Evolutionary conservation across 2,888 invertebrate species (phyloP), one percentile per base, ranked within the genome.

Genomic region (Isoperla grammatica): DNA sequence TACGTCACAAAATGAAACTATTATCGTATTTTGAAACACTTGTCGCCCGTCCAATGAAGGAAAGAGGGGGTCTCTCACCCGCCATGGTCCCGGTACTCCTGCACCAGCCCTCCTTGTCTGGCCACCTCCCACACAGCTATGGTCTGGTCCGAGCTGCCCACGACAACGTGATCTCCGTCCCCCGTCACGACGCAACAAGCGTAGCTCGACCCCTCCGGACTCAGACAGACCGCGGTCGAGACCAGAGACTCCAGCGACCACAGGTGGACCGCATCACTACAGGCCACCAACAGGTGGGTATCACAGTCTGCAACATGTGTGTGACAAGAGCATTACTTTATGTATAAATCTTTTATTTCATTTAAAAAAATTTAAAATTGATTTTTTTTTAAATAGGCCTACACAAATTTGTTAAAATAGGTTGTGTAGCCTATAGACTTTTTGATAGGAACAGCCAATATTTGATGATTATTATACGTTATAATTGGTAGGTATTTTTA

Each of bases 121-220:
- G 67, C 64, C 5, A 20, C 63, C 12, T 48, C 39, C 71, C 73
- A 76, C 58, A 78, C 72, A 45, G 70, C 72, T 23, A 79, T 71
- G n/a, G 69, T 72, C 48, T 74, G 72, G 59, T 71, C 71, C 3
- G 74, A 72, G 50, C 76, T 74, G 13, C 73, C 75, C 45, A 73
- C 69, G 42, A 78, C 72, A 54, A 79, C 68, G 66, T 74, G 77
- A 43, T 70, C 67, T 2, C 74, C 74, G 65, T 78, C 77, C 40
- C 73, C 69, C 2, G 76, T 76, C 22, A 76, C 67, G 2, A 75
- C 69, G 13, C 75, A 75, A 57, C 73, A 74, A 23, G 69, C 68
- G 58, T 71, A 75, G 57, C 61, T 60, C 29, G 29, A 6, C 29
- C 29, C 29, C n/a, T n/a, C 65, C n/a, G 67, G 8, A 62, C 40